Evolutionary conservation across 1,140 invertebrate genomes (phyloP).

Genomic region (Aphaenogaster floridana): DNA sequence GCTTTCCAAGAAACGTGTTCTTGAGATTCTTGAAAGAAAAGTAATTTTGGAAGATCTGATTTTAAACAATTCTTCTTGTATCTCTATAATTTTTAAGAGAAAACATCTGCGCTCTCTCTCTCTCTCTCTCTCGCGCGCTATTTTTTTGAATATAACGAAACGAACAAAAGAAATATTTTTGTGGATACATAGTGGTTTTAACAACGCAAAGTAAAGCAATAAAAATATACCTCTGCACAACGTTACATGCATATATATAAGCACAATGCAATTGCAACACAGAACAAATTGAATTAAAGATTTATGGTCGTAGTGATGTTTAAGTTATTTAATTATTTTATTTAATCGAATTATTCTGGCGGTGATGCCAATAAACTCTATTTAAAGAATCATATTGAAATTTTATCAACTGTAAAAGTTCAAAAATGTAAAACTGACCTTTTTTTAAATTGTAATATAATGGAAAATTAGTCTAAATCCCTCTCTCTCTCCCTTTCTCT

Average conservation of each 20-base stretch:
- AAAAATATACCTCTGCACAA: slow-evolving; percentile 10
- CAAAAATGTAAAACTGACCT: neutral
- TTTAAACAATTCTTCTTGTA: neutral
- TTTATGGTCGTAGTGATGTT: neutral
- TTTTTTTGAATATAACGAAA: neutral
- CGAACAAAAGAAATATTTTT: slow-evolving; percentile 11
- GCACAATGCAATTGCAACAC: neutral
- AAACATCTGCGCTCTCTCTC: neutral
- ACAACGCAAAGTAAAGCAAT: neutral
- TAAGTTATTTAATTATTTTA: slow-evolving; percentile 6
- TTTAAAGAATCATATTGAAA: neutral
- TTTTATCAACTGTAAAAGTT: neutral
- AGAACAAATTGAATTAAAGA: neutral
- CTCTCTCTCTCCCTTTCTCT: neutral
- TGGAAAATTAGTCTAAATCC: neutral
- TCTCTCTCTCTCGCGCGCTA: neutral
- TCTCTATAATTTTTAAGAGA: neutral
- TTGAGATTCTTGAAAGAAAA: neutral
- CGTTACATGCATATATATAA: neutral
- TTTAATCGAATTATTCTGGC: neutral
- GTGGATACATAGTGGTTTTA: neutral
- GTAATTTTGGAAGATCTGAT: neutral
- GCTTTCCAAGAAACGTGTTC: neutral
- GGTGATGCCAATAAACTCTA: neutral
- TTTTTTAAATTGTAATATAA: neutral